Conservation (phyloP, 2,888 invertebrate genomes). For the Ecdyonurus torrentis region DNA sequence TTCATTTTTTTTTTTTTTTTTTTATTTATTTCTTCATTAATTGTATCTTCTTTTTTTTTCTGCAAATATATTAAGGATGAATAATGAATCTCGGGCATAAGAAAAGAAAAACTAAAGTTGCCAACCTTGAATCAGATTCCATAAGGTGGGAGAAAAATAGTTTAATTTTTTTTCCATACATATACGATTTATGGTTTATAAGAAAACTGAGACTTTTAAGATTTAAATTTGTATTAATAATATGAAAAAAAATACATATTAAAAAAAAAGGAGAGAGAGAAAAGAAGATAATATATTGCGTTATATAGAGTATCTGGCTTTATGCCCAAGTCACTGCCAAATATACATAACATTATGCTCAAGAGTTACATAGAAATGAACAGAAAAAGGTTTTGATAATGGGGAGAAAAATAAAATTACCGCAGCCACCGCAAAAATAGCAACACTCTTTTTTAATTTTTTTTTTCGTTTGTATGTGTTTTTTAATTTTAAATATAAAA, state of each 20-base stretch:
- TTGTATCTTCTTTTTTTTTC: neutral
- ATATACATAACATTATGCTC: too few species aligned
- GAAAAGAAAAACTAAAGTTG: neutral
- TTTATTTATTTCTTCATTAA: neutral
- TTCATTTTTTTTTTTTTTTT: neutral
- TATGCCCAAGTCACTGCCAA: neutral
- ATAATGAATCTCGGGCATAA: neutral
- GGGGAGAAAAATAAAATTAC: neutral
- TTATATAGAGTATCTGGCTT: neutral
- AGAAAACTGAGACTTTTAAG: too few species aligned
- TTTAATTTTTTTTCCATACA: too few species aligned
- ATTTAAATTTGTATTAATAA: too few species aligned
- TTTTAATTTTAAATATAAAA: too few species aligned
- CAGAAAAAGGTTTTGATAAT: neutral
- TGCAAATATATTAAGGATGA: neutral
- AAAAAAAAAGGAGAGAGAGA: neutral
- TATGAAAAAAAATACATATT: neutral
- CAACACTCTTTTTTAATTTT: neutral
- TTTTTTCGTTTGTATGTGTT: too few species aligned
- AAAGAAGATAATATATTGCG: too few species aligned
- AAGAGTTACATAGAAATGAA: too few species aligned
- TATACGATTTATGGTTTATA: too few species aligned
- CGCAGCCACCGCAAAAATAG: neutral
- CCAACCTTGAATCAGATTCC: too few species aligned
- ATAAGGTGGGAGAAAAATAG: neutral